Conservation (phyloP, 2,113 vertebrate genomes). For the Thamnaconus septentrionalis region DNA sequence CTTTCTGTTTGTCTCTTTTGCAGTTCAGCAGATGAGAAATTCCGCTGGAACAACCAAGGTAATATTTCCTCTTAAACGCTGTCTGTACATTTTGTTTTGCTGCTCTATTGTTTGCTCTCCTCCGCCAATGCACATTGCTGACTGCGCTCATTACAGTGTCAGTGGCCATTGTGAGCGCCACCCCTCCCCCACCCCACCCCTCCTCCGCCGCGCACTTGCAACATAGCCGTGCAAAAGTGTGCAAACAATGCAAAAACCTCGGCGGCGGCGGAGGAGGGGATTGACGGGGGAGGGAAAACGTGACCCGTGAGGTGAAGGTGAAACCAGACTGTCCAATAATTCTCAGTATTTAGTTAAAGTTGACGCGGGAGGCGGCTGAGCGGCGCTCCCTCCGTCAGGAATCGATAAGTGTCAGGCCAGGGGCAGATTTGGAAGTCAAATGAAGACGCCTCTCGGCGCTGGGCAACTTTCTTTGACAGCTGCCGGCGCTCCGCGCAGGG, state of each 20-base stretch:
- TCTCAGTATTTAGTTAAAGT: constrained; percentile 27
- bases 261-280: no score
- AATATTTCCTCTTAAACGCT: constrained; percentile 38
- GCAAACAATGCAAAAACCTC: no score
- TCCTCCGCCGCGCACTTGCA: no score
- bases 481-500: background rate
- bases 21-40: constrained; percentile 97
- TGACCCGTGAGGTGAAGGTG: constrained; percentile 14
- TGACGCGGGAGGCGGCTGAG: constrained; percentile 16
- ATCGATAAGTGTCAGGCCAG: constrained; percentile 30
- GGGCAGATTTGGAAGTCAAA: constrained; percentile 48
- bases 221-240: no score
- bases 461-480: constrained; percentile 35
- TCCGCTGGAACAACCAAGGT: constrained; percentile 99
- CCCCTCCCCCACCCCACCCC: no score
- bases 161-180: constrained; percentile 1
- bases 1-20: constrained; percentile 59
- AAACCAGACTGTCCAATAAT: constrained; percentile 29
- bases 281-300: no score
- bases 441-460: constrained; percentile 24
- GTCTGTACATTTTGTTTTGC: constrained; percentile 1
- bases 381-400: constrained; percentile 7
- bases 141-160: constrained; percentile 12
- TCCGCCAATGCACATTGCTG: constrained; percentile 2
- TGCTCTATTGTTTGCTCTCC: constrained; percentile 24